Conservation (phyloP, 92 coral and sea anemone species). For the Umimayanthus chanpuru region DNA sequence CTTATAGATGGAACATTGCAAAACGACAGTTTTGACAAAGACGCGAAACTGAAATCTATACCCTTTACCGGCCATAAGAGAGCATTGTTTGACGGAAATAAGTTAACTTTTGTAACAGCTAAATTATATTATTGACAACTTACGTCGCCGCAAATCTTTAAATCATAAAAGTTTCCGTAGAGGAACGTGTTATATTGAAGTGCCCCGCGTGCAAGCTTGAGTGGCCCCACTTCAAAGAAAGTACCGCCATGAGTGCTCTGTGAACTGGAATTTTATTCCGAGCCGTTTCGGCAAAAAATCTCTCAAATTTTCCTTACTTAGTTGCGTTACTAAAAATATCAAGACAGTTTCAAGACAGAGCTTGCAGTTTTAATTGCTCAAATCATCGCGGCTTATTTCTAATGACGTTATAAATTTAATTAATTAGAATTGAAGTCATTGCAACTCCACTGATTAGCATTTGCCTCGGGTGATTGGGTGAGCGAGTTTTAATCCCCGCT, state of each 20-base stretch:
- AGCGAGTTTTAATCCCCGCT: conserved; percentile 14
- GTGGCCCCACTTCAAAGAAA: conserved; percentile 40
- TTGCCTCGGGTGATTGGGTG: conserved; percentile 35
- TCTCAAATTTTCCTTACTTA: not conserved
- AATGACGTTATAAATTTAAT: conserved; percentile 31
- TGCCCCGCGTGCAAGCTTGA: conserved; percentile 28
- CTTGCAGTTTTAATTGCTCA: conserved; percentile 34
- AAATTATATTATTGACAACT: conserved; percentile 5
- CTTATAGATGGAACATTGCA: not conserved
- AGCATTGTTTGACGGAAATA: not conserved
- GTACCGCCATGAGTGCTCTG: conserved; percentile 20
- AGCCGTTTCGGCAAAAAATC: not conserved
- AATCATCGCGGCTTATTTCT: conserved; percentile 37
- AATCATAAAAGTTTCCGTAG: not conserved
- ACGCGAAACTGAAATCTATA: conserved; percentile 17
- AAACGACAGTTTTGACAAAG: not conserved
- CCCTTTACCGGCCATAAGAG: not conserved
- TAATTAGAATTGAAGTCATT: conserved; percentile 36
- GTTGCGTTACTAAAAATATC: not conserved
- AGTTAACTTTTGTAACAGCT: not conserved
- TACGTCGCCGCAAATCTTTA: not conserved
- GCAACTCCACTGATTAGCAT: conserved; percentile 22
- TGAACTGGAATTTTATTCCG: not conserved
- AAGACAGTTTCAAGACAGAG: not conserved
- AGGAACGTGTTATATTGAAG: conserved; percentile 10